Conservation (phyloP, 2,797 vertebrate genomes). For the Pseudopleuronectes americanus region DNA sequence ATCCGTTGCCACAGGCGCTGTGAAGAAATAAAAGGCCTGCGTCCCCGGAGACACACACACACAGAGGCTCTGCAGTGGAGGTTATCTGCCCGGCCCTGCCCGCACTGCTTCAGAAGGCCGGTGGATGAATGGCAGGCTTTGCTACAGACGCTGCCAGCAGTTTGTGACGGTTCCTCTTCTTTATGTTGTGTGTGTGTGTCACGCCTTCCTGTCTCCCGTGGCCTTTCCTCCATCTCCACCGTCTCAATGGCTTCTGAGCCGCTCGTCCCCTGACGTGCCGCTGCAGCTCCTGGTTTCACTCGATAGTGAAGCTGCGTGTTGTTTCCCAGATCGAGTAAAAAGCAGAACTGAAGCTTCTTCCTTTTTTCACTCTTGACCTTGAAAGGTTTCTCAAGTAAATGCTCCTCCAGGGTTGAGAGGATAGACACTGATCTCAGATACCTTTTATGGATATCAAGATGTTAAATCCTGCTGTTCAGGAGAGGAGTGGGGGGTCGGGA, state of each 20-base stretch:
- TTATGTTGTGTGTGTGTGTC: too few species aligned
- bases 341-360: background rate
- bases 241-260: conserved; percentile 25
- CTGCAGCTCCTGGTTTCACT: conserved; percentile 29
- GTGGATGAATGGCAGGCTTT: conserved; percentile 55
- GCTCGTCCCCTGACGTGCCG: conserved; percentile 21
- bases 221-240: conserved; percentile 33
- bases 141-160: conserved; percentile 40
- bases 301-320: background rate
- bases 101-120: conserved; percentile 44
- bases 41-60: conserved; percentile 29
- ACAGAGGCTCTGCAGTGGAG: conserved; percentile 18
- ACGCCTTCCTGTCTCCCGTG: conserved; percentile 37
- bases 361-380: conserved; percentile 12
- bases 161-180: conserved; percentile 46
- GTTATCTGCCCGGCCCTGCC: conserved; percentile 53
- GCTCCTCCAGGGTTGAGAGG: background rate
- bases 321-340: background rate
- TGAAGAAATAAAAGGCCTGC: conserved; percentile 31
- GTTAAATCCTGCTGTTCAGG: too few species aligned
- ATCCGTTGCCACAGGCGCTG: conserved; percentile 34
- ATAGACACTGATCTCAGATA: background rate
- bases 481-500: too few species aligned
- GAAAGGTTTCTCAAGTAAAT: background rate
- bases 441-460: too few species aligned